Conservation (phyloP, 2,797 vertebrate genomes). For the Tauraco hartlaubi region DNA sequence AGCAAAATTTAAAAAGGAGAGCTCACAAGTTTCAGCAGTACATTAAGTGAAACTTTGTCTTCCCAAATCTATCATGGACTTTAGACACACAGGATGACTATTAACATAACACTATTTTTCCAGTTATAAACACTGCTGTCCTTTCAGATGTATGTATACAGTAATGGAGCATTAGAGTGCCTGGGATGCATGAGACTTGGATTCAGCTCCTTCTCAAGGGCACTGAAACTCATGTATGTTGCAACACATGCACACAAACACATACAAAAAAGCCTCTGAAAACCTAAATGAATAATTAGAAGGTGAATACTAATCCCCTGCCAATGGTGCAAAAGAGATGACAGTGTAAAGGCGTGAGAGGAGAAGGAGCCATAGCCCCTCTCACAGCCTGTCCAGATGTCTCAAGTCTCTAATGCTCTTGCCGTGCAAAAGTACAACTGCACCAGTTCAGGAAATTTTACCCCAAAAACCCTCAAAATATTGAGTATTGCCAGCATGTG, state of each 20-base stretch:
- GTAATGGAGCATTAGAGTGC: neutral
- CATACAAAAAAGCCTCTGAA: neutral
- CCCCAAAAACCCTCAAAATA: too few species aligned
- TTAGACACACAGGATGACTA: neutral
- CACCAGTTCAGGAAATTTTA: neutral
- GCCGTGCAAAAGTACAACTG: neutral
- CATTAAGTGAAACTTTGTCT: neutral
- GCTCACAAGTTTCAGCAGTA: neutral
- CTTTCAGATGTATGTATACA: neutral
- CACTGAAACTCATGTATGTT: neutral
- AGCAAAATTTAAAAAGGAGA: neutral
- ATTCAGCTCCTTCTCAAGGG: neutral
- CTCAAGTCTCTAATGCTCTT: neutral
- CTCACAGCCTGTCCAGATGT: neutral
- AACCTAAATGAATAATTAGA: neutral
- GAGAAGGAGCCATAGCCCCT: neutral
- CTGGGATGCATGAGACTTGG: neutral
- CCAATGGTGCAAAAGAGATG: neutral
- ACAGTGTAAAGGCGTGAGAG: neutral
- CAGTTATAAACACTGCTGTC: neutral
- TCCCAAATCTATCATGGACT: neutral
- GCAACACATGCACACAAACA: neutral
- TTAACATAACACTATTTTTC: neutral
- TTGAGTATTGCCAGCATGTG: neutral
- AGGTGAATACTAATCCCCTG: neutral